These are phyloP conservation scores for Hetaerina americana DNA, from an alignment of 1,140 invertebrate genomes.

Conservation along the genomic window DNA sequence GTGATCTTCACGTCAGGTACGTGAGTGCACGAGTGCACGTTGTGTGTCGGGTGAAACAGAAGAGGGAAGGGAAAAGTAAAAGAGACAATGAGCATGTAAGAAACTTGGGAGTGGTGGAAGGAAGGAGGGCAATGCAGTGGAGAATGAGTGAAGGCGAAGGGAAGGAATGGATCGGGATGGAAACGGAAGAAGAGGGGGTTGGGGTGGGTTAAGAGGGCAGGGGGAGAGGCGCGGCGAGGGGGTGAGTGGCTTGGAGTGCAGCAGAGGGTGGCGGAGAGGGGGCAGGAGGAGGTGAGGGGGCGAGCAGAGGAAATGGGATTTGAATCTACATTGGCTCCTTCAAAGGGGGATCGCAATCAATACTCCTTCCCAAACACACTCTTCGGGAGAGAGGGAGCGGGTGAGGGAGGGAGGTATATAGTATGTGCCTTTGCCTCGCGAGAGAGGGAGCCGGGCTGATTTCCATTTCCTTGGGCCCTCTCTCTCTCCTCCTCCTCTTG, in stretches of 20 bases:
- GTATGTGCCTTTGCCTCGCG: background rate
- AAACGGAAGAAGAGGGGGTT: background rate
- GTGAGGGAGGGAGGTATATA: too few species aligned
- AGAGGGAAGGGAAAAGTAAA: background rate
- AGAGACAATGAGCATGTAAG: background rate
- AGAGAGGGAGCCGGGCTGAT: background rate
- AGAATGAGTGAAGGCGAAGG: background rate
- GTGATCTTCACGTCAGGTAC: too few species aligned
- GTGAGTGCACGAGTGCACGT: too few species aligned
- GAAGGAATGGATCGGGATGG: background rate
- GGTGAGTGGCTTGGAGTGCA: background rate
- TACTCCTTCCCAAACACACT: background rate
- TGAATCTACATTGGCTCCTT: background rate
- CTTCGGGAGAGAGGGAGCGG: background rate
- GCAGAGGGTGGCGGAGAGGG: background rate
- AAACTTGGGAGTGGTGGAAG: background rate
- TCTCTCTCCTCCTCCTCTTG: background rate
- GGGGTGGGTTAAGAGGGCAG: background rate
- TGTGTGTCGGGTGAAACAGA: too few species aligned
- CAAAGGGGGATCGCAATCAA: background rate
- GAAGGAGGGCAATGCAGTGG: background rate
- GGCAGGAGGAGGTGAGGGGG: background rate
- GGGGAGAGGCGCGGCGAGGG: background rate
- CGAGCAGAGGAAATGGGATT: background rate
- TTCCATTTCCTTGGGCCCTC: background rate